A percentile compares a stretch with the other conserved stretches of the same genome.
phyloP scores from a whole-genome alignment of 2,797 vertebrate genomes.

The Notolabrus celidotus region DNA sequence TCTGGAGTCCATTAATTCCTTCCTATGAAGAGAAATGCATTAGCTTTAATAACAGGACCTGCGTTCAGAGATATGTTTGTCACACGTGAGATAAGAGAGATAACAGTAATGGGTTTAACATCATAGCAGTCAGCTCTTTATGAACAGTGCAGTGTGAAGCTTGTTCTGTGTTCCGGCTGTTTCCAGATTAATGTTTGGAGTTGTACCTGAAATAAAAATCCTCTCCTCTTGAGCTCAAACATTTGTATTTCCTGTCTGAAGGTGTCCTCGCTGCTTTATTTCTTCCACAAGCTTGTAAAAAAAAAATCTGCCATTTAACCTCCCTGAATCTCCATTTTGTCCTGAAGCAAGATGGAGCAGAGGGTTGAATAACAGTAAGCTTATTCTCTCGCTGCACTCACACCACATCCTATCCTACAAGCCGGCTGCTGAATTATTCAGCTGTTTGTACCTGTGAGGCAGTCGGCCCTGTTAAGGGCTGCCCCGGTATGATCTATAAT shows the following conservation, averaged over 20 bases:
- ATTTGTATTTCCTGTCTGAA: constrained; percentile 30
- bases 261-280: constrained; percentile 32
- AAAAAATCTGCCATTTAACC: constrained; percentile 66
- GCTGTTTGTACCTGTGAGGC: constrained; percentile 87
- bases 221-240: constrained; percentile 29
- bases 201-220: constrained; percentile 34
- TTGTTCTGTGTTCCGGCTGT: constrained; percentile 25
- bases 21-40: too few species aligned
- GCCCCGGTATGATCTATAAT: constrained; percentile 87
- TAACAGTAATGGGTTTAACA: constrained; percentile 44
- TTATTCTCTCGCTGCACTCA: constrained; percentile 72
- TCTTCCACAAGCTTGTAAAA: constrained; percentile 36
- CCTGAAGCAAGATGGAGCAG: constrained; percentile 61
- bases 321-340: constrained; percentile 71
- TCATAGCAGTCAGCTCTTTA: constrained; percentile 33
- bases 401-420: constrained; percentile 74
- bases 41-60: too few species aligned
- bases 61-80: too few species aligned
- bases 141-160: constrained; percentile 20
- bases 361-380: constrained; percentile 64
- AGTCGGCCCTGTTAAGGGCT: constrained; percentile 81
- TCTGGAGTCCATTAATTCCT: too few species aligned
- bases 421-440: constrained; percentile 85
- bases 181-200: constrained; percentile 40
- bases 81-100: constrained; percentile 11